phyloP scores from a whole-genome alignment of 2,888 invertebrate species.

The Xanthia icteritia region DNA sequence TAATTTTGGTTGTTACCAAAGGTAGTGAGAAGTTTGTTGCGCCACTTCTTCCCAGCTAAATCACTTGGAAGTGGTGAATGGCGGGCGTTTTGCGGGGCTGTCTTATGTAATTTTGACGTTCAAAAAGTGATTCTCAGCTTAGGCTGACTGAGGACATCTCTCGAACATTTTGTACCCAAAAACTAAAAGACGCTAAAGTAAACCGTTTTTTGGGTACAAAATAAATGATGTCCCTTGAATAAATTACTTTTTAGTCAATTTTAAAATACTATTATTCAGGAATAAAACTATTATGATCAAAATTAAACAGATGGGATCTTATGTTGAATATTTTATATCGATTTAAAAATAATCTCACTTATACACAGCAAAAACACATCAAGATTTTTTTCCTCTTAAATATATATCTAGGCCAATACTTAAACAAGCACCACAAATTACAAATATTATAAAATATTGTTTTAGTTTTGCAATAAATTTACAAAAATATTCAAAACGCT shows the following conservation, averaged over 20 bases:
- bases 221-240: background rate
- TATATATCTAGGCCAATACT: background rate
- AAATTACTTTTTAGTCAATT: background rate
- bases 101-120: too few relatives aligned
- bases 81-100: background rate
- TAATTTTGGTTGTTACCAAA: too few relatives aligned
- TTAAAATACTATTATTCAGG: background rate
- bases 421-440: background rate
- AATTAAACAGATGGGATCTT: background rate
- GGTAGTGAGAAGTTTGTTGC: too few relatives aligned
- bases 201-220: too few relatives aligned
- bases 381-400: background rate
- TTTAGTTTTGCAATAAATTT: background rate
- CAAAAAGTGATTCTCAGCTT: too few relatives aligned
- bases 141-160: too few relatives aligned
- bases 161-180: too few relatives aligned
- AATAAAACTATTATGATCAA: background rate
- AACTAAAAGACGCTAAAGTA: too few relatives aligned
- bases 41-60: too few relatives aligned
- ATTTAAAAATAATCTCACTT: slow-evolving; percentile 5
- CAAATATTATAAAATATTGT: background rate
- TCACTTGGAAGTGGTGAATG: background rate
- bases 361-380: background rate
- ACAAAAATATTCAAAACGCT: background rate
- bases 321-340: too few relatives aligned